A percentile compares a stretch with the other conserved stretches of the same genome.
phyloP scores from a whole-genome alignment of 2,797 vertebrate genomes.

The Danio tinwini region DNA sequence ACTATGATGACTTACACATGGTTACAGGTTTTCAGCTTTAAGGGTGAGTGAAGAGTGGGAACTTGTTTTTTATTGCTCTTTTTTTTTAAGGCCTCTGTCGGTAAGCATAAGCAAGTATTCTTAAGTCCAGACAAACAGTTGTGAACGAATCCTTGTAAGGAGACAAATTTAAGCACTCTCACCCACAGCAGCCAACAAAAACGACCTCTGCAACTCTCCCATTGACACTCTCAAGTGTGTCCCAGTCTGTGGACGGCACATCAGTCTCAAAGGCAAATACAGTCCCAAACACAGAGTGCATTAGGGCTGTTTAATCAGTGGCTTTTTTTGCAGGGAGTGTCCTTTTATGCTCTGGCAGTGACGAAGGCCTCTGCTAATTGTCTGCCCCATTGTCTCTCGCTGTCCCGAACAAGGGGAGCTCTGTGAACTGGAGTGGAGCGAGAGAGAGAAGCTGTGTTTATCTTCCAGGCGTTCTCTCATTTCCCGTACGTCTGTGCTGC shows the following conservation, averaged over 20 bases:
- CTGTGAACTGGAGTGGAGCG: conserved; percentile 36
- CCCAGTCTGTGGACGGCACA: conserved; percentile 17
- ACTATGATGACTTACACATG: too few relatives aligned
- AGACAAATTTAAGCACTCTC: conserved; percentile 23
- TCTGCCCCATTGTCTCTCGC: conserved; percentile 43
- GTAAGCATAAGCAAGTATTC: neutral
- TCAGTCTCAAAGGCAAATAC: conserved; percentile 50
- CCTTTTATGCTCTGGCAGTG: conserved; percentile 31
- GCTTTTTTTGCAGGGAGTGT: conserved; percentile 22
- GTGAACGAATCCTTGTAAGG: neutral
- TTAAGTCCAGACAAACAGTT: conserved; percentile 49
- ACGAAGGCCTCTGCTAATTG: conserved; percentile 52
- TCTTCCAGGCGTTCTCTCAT: conserved; percentile 51
- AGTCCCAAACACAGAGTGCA: conserved; percentile 43
- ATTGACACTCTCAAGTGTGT: conserved; percentile 51
- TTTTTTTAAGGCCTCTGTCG: neutral
- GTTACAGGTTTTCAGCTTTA: too few relatives aligned
- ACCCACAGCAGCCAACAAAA: conserved; percentile 45
- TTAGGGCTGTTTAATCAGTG: conserved; percentile 57
- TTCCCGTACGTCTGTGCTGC: conserved; percentile 34
- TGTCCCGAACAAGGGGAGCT: conserved; percentile 22
- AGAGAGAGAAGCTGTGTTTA: conserved; percentile 55
- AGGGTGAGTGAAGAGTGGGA: too few relatives aligned
- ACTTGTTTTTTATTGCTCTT: neutral
- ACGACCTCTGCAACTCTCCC: conserved; percentile 14